phyloP scores from a whole-genome alignment of 1,140 invertebrate species.

The Melanaphis sacchari region DNA sequence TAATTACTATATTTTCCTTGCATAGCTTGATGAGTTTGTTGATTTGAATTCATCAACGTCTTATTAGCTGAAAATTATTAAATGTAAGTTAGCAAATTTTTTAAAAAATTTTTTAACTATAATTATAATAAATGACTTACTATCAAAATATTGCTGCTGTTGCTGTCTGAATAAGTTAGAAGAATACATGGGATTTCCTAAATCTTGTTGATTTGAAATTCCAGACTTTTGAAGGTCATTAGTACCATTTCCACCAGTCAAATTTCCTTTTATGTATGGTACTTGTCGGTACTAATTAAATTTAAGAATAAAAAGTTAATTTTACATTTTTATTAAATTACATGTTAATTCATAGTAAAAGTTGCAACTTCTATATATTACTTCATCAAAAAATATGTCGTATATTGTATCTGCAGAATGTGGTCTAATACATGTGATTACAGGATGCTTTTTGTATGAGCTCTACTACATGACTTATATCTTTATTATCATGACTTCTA shows the following conservation, averaged over 20 bases:
- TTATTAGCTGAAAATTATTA: conserved; percentile 38
- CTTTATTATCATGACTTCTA: too few species aligned
- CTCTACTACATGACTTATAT: too few species aligned
- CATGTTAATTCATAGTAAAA: neutral
- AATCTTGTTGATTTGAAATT: conserved; percentile 53
- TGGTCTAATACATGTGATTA: too few species aligned
- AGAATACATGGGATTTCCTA: conserved; percentile 50
- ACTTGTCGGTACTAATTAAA: conserved; percentile 42
- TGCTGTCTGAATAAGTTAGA: conserved; percentile 51
- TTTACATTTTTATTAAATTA: neutral
- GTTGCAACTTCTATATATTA: neutral
- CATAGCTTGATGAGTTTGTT: conserved; percentile 52
- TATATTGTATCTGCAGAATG: too few species aligned
- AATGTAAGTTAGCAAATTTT: neutral
- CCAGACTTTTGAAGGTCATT: conserved; percentile 55
- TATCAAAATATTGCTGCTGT: conserved; percentile 35
- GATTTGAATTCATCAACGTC: conserved; percentile 51
- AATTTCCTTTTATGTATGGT: conserved; percentile 38
- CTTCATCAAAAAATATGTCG: too few species aligned
- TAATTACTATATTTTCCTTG: conserved; percentile 52
- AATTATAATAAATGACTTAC: neutral
- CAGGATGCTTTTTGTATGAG: too few species aligned
- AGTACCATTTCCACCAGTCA: conserved; percentile 26
- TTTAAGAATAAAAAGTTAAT: neutral
- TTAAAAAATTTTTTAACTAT: neutral